Conservation (phyloP, 2,797 vertebrate genomes). For the Sebastes variabilis region DNA sequence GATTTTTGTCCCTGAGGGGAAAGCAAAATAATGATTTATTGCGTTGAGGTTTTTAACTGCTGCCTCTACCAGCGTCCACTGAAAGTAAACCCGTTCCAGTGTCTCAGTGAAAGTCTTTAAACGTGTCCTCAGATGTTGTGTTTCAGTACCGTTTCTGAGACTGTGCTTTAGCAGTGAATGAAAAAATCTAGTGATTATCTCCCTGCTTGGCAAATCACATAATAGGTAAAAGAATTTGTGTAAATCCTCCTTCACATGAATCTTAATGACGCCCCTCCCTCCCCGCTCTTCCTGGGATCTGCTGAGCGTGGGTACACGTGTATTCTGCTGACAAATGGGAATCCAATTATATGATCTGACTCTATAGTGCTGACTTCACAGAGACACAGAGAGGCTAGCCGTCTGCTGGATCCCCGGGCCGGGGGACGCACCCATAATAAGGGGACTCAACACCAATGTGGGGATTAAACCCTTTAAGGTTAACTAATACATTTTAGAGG, state of each 20-base stretch:
- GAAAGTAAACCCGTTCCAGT: constrained; percentile 1
- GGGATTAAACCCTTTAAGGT: neutral
- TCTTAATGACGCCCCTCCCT: neutral
- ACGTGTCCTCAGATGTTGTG: neutral
- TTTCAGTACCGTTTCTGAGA: neutral
- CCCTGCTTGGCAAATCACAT: neutral
- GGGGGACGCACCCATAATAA: neutral
- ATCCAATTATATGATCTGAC: constrained; percentile 70
- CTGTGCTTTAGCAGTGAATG: neutral
- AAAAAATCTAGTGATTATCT: neutral
- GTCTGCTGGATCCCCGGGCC: constrained; percentile 26
- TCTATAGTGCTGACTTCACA: constrained; percentile 67
- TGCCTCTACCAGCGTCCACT: neutral
- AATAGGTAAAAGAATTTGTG: constrained; percentile 1
- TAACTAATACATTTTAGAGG: neutral
- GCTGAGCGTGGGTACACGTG: constrained; percentile 32
- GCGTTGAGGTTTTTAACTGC: constrained; percentile 31
- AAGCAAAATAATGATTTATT: constrained; percentile 58
- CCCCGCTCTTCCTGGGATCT: constrained; percentile 16
- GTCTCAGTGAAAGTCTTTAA: neutral
- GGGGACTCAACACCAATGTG: neutral
- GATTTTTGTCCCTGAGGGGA: constrained; percentile 43
- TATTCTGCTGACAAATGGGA: constrained; percentile 66
- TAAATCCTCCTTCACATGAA: neutral
- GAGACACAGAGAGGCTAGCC: constrained; percentile 1